These are phyloP conservation scores for Tor tambroides DNA, from an alignment of 2,113 vertebrate genomes.

Conservation along the genomic window DNA sequence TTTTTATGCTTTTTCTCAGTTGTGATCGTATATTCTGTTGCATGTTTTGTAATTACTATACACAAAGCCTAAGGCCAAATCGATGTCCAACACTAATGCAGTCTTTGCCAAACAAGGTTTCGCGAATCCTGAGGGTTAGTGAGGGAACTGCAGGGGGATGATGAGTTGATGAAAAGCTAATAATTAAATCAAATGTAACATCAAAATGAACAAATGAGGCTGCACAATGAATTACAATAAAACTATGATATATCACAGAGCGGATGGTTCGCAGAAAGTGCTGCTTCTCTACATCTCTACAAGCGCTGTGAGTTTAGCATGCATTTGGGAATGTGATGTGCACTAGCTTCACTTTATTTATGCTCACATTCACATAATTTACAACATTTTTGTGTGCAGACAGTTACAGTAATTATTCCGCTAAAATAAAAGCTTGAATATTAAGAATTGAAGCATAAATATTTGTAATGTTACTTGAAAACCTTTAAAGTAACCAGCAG, in stretches of 20 bases:
- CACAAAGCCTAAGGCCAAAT: conserved; percentile 24
- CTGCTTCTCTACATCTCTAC: background rate
- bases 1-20: background rate
- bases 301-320: background rate
- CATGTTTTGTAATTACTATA: background rate
- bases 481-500: background rate
- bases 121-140: background rate
- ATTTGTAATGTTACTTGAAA: background rate
- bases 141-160: background rate
- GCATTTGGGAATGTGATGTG: background rate
- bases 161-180: background rate
- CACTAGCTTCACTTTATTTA: background rate
- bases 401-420: background rate
- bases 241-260: background rate
- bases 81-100: background rate
- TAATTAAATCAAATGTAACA: background rate
- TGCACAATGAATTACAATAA: background rate
- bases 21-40: background rate
- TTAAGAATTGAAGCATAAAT: background rate
- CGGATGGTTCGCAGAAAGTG: background rate
- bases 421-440: background rate
- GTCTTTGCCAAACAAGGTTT: background rate
- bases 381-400: background rate
- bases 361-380: too few species aligned
- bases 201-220: background rate